These are phyloP conservation scores for Pipa parva DNA, from an alignment of 2,113 vertebrate species.

Conservation along the genomic window DNA sequence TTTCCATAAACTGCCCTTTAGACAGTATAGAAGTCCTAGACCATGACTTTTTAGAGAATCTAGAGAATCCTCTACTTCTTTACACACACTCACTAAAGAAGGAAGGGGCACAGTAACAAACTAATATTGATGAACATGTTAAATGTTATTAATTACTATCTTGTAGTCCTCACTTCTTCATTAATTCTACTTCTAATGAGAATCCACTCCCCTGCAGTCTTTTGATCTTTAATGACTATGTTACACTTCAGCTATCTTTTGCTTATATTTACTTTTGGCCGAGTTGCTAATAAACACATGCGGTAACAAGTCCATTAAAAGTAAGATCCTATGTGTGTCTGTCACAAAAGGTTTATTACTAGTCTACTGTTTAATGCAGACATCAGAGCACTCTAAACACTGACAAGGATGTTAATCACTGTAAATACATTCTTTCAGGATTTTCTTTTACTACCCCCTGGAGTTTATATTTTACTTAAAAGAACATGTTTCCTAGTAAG, in stretches of 20 bases:
- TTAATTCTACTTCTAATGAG: no score
- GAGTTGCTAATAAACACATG: conserved; percentile 2
- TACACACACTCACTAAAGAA: no score
- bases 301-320: neutral
- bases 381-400: neutral
- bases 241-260: conserved; percentile 15
- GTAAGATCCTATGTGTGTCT: neutral
- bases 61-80: no score
- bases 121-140: no score
- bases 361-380: neutral
- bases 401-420: conserved; percentile 40
- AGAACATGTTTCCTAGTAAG: conserved; percentile 31
- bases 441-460: conserved; percentile 22
- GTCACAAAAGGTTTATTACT: neutral
- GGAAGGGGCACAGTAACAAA: no score
- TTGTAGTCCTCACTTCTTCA: no score
- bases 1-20: no score
- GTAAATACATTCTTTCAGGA: conserved; percentile 33
- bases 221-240: conserved; percentile 20
- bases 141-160: no score
- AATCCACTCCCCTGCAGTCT: neutral
- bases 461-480: conserved; percentile 27
- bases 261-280: neutral
- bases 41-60: no score
- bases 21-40: no score